Conservation (phyloP, 2,888 invertebrate species). For the Gortyna flavago region DNA sequence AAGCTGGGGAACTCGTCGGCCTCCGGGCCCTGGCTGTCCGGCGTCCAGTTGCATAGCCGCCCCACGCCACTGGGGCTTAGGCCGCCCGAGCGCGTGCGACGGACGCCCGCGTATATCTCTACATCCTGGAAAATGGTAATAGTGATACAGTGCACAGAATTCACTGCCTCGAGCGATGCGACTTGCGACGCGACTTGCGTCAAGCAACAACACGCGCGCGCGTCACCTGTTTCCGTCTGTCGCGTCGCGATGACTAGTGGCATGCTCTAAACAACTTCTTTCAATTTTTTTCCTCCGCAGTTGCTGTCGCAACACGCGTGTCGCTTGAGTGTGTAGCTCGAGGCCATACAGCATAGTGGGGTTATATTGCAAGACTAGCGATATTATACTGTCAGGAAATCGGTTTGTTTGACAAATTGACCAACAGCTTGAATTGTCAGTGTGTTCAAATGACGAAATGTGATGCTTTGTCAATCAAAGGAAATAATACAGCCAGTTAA, state of each 20-base stretch:
- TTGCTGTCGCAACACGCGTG: neutral
- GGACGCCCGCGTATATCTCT: conserved; percentile 95
- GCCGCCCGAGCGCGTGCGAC: conserved; percentile 92
- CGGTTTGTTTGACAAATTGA: neutral
- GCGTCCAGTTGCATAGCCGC: conserved; percentile 96
- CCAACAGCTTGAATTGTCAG: neutral
- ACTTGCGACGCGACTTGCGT: neutral
- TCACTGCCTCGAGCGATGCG: neutral
- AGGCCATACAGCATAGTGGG: neutral
- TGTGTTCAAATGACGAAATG: neutral
- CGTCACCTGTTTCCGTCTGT: no score
- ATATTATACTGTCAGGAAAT: neutral
- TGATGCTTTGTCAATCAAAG: neutral
- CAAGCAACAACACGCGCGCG: neutral
- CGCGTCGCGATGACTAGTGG: neutral
- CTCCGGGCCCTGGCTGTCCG: conserved; percentile 92
- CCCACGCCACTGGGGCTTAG: conserved; percentile 94
- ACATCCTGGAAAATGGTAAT: conserved; percentile 89
- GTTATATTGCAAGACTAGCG: neutral
- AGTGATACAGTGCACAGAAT: neutral
- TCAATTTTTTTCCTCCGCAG: neutral
- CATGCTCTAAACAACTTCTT: neutral
- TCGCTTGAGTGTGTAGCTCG: neutral
- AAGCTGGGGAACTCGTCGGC: conserved; percentile 96
- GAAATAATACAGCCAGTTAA: neutral